Evolutionary conservation across 2,888 invertebrate species (phyloP).

Genomic region (Unio pictorum): DNA sequence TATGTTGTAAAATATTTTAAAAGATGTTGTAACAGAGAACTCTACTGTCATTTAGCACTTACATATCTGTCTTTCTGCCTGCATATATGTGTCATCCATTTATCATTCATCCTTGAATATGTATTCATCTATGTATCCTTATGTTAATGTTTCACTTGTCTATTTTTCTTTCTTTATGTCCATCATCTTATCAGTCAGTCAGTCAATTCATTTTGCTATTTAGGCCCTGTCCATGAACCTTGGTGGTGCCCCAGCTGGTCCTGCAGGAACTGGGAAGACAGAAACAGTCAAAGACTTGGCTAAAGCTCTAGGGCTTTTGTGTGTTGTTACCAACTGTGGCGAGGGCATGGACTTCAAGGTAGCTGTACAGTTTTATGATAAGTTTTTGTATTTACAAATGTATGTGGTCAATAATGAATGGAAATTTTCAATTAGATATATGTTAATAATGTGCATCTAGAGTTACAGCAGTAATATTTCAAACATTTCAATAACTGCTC

Average conservation of each 20-base stretch:
- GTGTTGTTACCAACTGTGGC: slow-evolving; percentile 84
- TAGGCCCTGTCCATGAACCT: slow-evolving; percentile 89
- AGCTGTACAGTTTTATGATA: slow-evolving; percentile 6
- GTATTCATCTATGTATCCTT: no score
- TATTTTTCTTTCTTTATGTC: no score
- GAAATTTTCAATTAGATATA: background rate
- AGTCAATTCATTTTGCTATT: slow-evolving; percentile 1
- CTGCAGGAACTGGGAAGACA: slow-evolving; percentile 84
- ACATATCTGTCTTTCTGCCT: background rate
- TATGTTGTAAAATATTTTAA: no score
- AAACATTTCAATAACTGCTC: no score
- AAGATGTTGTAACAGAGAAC: background rate
- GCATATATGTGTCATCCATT: no score
- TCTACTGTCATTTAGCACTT: background rate
- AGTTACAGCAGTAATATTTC: no score
- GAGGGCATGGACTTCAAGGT: slow-evolving; percentile 86
- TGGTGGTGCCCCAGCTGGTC: slow-evolving; percentile 88
- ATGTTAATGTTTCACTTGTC: no score
- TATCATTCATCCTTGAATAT: no score
- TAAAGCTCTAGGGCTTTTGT: slow-evolving; percentile 80
- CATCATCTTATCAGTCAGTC: no score
- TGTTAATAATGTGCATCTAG: no score
- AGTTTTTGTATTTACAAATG: background rate
- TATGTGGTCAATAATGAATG: background rate
- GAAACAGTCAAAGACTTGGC: slow-evolving; percentile 94